phyloP scores from a whole-genome alignment of 1,140 invertebrate genomes.

The Eumeta japonica region DNA sequence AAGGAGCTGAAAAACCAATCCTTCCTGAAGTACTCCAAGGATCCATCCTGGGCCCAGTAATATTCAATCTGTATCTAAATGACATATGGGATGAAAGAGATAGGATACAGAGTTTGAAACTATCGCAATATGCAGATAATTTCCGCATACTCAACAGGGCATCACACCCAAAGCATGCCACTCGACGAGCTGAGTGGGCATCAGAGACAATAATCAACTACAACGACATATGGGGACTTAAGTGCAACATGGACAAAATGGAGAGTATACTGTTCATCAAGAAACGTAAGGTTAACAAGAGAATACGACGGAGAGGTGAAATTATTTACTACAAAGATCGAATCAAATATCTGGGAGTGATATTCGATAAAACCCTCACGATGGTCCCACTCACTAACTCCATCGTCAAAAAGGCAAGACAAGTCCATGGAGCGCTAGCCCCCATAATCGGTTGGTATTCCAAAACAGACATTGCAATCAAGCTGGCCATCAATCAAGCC shows the following conservation, averaged over 20 bases:
- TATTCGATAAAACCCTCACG: constrained; percentile 5
- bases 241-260: constrained; percentile 7
- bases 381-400: constrained; percentile 4
- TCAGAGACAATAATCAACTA: constrained; percentile 6
- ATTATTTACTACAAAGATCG: constrained; percentile 2
- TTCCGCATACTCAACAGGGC: constrained; percentile 7
- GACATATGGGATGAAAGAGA: constrained; percentile 2
- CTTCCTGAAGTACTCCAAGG: constrained; percentile 7
- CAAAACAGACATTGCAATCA: constrained; percentile 3
- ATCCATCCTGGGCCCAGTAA: constrained; percentile 8
- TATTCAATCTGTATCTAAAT: too few species aligned
- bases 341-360: constrained; percentile 6
- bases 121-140: constrained; percentile 9
- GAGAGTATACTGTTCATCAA: constrained; percentile 8
- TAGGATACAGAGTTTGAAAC: neutral
- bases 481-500: constrained; percentile 5
- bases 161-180: constrained; percentile 6
- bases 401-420: constrained; percentile 6
- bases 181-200: constrained; percentile 4
- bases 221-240: constrained; percentile 6
- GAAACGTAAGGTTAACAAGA: constrained; percentile 1
- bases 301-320: constrained; percentile 3
- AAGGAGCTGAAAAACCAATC: constrained; percentile 1
- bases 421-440: constrained; percentile 6
- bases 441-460: constrained; percentile 6